Evolutionary conservation across 2,888 invertebrate genomes (phyloP).

Genomic region (Drosophila hamatofila): DNA sequence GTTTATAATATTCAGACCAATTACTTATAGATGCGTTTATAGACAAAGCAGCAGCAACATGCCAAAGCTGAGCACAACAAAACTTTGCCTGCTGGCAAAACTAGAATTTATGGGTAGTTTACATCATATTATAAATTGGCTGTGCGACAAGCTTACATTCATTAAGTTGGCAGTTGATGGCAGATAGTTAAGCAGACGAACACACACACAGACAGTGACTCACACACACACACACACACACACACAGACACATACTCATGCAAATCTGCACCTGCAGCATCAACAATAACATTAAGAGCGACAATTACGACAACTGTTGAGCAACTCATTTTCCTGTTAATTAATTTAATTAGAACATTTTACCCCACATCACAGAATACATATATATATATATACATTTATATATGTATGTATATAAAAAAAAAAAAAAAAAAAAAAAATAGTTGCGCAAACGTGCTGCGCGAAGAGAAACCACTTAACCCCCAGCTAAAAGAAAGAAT

Average conservation of each 20-base stretch:
- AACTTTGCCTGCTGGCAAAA: conserved; percentile 29
- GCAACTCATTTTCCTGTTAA: conserved; percentile 78
- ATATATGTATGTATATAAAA: too few relatives aligned
- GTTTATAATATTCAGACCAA: conserved; percentile 21
- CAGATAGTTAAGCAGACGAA: conserved; percentile 10
- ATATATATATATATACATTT: conserved; percentile 3
- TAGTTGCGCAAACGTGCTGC: conserved; percentile 25
- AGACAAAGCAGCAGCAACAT: conserved; percentile 1
- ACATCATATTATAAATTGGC: conserved; percentile 22
- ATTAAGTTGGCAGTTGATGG: conserved; percentile 22
- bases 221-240: background rate
- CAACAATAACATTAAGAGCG: conserved; percentile 23
- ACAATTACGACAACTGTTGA: conserved; percentile 61
- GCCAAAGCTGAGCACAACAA: conserved; percentile 5
- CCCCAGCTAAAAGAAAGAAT: conserved; percentile 8
- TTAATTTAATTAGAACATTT: conserved; percentile 75
- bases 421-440: background rate
- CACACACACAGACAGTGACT: too few relatives aligned
- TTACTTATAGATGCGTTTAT: conserved; percentile 26
- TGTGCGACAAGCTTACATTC: conserved; percentile 16
- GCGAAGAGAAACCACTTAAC: conserved; percentile 39
- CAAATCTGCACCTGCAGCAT: conserved; percentile 53
- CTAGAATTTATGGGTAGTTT: conserved; percentile 7
- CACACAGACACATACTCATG: conserved; percentile 35
- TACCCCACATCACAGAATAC: conserved; percentile 20